A percentile compares a stretch with the other conserved stretches of the same genome.
These are phyloP conservation scores for Etheostoma cragini DNA, from an alignment of 2,113 vertebrate species.

Conservation along the genomic window DNA sequence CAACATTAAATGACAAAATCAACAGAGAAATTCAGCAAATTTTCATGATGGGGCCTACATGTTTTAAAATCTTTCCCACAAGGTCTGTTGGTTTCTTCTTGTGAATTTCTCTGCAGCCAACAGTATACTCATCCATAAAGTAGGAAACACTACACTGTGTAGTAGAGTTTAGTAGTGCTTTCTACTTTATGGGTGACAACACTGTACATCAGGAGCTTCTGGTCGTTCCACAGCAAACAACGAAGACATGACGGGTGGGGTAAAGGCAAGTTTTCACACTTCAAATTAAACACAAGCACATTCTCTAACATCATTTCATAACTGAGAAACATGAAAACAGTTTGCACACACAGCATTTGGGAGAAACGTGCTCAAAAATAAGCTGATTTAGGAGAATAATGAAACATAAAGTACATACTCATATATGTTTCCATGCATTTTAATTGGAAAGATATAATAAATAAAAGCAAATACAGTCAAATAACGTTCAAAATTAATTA, in stretches of 20 bases:
- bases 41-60: background rate
- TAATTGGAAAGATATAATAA: background rate
- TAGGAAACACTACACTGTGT: conserved; percentile 99
- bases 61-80: background rate
- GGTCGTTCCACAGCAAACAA: conserved; percentile 39
- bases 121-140: conserved; percentile 99
- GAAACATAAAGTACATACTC: background rate
- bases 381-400: background rate
- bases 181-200: conserved; percentile 99
- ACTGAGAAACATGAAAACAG: background rate
- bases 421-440: background rate
- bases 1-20: background rate
- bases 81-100: conserved; percentile 39
- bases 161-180: conserved; percentile 99
- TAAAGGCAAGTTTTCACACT: conserved; percentile 15
- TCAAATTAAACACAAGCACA: background rate
- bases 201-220: conserved; percentile 89
- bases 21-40: background rate
- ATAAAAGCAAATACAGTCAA: background rate
- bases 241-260: conserved; percentile 6
- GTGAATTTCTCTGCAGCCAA: conserved; percentile 88
- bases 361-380: background rate
- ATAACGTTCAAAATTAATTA: background rate
- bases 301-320: background rate
- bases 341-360: background rate